A percentile compares a stretch with the other conserved stretches of the same genome.
phyloP scores from a whole-genome alignment of 2,797 vertebrate species.

The Lacerta viridis region DNA sequence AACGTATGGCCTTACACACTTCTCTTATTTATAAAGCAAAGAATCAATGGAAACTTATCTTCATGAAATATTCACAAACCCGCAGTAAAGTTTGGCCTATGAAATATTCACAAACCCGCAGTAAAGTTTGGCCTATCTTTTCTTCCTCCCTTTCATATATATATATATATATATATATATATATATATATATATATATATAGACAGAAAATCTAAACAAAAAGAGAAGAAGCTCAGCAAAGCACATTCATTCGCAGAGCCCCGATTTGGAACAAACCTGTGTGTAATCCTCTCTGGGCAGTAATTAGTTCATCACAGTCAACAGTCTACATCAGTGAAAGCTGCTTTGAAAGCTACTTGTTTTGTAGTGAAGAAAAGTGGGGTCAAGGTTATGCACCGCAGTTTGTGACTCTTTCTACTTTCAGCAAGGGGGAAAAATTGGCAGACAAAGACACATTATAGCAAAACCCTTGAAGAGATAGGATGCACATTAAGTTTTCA shows the following conservation, averaged over 20 bases:
- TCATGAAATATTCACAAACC: constrained; percentile 45
- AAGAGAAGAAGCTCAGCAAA: constrained; percentile 45
- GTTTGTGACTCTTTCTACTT: constrained; percentile 21
- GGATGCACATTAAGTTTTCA: constrained; percentile 33
- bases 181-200: too few species aligned
- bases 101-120: constrained; percentile 38
- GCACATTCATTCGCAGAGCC: neutral
- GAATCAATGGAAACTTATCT: constrained; percentile 22
- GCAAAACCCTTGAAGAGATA: neutral
- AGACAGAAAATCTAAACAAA: constrained; percentile 12
- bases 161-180: too few species aligned
- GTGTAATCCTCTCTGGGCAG: constrained; percentile 2
- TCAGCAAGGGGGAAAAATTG: constrained; percentile 11
- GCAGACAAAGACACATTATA: constrained; percentile 3
- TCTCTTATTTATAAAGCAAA: constrained; percentile 34
- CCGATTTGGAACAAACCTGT: constrained; percentile 4
- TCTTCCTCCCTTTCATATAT: constrained; percentile 28
- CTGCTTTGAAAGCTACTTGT: constrained; percentile 15
- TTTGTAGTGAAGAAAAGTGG: constrained; percentile 23
- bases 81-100: neutral
- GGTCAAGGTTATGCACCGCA: neutral
- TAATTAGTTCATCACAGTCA: constrained; percentile 25
- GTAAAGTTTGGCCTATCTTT: neutral
- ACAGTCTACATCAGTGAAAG: neutral
- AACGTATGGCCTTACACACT: constrained; percentile 14